These are phyloP conservation scores for Polietes domitor DNA, from an alignment of 2,888 invertebrate species.

Conservation along the genomic window DNA sequence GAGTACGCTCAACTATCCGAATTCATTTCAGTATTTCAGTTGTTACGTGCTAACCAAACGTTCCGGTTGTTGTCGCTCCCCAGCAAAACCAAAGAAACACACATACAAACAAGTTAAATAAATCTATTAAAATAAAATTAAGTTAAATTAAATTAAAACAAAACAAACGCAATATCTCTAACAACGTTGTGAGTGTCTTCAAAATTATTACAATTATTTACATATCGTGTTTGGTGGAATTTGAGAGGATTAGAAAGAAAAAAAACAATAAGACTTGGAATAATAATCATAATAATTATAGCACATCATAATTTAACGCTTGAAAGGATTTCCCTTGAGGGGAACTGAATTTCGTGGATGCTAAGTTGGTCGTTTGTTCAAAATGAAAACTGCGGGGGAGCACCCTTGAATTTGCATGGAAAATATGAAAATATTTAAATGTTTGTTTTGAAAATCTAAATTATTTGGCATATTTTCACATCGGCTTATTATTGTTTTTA, in stretches of 20 bases:
- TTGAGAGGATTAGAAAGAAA: slow-evolving; percentile 14
- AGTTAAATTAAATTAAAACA: slow-evolving; percentile 25
- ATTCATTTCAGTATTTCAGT: slow-evolving; percentile 67
- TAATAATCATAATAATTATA: neutral
- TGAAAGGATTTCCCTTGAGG: slow-evolving; percentile 46
- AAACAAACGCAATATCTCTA: slow-evolving; percentile 42
- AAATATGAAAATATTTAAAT: too few relatives aligned
- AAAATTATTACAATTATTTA: neutral
- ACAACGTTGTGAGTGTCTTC: slow-evolving; percentile 46
- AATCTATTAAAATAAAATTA: slow-evolving; percentile 21
- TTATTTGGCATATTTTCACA: too few relatives aligned
- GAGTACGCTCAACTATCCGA: slow-evolving; percentile 64
- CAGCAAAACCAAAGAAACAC: slow-evolving; percentile 42
- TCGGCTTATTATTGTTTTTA: too few relatives aligned
- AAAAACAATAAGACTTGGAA: neutral
- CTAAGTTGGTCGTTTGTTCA: too few relatives aligned
- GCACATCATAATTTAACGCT: slow-evolving; percentile 49
- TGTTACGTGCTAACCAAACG: slow-evolving; percentile 68
- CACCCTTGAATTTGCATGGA: too few relatives aligned
- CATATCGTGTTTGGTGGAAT: neutral
- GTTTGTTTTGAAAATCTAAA: too few relatives aligned
- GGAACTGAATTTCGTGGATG: neutral
- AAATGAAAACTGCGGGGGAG: neutral
- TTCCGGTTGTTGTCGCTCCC: slow-evolving; percentile 69
- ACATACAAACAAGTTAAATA: slow-evolving; percentile 19